Percentiles rank a stretch among this genome's conserved stretches.
phyloP scores from a whole-genome alignment of 2,113 vertebrate genomes.

The Oreamnos americanus region DNA sequence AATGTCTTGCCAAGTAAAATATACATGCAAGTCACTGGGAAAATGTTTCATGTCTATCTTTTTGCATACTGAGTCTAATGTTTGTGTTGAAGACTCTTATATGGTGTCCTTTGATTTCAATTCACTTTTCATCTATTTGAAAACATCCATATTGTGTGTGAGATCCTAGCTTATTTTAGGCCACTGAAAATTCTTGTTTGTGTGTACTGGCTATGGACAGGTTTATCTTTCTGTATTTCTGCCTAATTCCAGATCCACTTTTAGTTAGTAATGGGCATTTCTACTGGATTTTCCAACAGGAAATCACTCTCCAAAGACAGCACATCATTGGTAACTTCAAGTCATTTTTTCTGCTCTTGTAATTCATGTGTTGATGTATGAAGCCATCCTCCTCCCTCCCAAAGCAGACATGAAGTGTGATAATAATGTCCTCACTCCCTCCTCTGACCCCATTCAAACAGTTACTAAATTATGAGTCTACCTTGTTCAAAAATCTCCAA shows the following conservation, averaged over 20 bases:
- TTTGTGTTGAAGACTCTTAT: neutral
- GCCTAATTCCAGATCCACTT: neutral
- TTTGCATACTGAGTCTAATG: neutral
- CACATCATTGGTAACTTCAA: neutral
- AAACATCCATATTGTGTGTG: neutral
- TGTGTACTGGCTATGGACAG: neutral
- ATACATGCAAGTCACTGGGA: neutral
- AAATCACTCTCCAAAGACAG: neutral
- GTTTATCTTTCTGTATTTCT: neutral
- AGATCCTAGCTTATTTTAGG: neutral
- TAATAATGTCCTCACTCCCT: neutral
- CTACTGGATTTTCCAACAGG: neutral
- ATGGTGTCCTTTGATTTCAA: neutral
- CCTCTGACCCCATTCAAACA: neutral
- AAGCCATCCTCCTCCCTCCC: neutral
- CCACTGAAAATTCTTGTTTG: neutral
- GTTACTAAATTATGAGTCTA: neutral
- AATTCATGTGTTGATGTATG: neutral
- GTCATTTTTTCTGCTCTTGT: neutral
- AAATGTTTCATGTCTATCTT: conserved; percentile 38
- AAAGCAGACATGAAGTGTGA: neutral
- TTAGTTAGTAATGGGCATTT: neutral
- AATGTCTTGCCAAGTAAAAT: conserved; percentile 56
- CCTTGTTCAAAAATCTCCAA: neutral
- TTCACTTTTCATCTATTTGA: neutral